phyloP scores from a whole-genome alignment of 2,797 vertebrate genomes.

The Jordanella pulchra region DNA sequence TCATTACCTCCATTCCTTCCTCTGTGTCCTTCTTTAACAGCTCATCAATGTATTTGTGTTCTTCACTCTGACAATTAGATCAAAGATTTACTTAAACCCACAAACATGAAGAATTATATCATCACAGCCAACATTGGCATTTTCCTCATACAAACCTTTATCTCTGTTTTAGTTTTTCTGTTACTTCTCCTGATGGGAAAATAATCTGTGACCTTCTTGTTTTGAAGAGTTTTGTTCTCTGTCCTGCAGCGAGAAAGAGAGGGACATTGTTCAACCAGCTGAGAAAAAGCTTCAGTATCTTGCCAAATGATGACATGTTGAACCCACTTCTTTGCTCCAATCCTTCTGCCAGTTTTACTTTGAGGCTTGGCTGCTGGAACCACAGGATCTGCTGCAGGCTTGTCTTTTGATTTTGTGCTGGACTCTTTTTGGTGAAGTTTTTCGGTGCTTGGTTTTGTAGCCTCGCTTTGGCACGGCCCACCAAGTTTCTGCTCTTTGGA shows the following conservation, averaged over 20 bases:
- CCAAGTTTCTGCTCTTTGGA: conserved; percentile 79
- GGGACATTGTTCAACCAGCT: not conserved
- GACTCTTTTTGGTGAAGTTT: conserved; percentile 37
- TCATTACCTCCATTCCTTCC: conserved; percentile 89
- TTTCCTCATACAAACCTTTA: conserved; percentile 81
- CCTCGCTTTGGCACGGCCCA: conserved; percentile 63
- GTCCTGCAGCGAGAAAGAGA: conserved; percentile 66
- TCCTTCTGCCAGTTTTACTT: conserved; percentile 68
- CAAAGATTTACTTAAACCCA: conserved; percentile 3
- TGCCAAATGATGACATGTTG: conserved; percentile 63
- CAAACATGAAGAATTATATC: not conserved
- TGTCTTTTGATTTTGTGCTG: conserved; percentile 2
- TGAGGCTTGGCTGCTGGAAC: conserved; percentile 61
- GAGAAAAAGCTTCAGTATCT: not conserved
- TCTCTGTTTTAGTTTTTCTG: conserved; percentile 88
- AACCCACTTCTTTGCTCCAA: conserved; percentile 78
- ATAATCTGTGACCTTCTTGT: conserved; percentile 94
- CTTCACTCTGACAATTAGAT: conserved; percentile 81
- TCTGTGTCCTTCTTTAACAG: conserved; percentile 87
- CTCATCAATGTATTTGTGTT: conserved; percentile 86
- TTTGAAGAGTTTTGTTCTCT: conserved; percentile 82
- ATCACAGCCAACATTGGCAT: not conserved
- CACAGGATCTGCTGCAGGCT: conserved; percentile 32
- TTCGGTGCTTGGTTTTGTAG: conserved; percentile 57
- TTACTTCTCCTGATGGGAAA: conserved; percentile 90